Percentiles rank a stretch among this genome's conserved stretches.
These are phyloP conservation scores for Edolisoma coerulescens DNA, from an alignment of 2,113 vertebrate species.

Conservation along the genomic window DNA sequence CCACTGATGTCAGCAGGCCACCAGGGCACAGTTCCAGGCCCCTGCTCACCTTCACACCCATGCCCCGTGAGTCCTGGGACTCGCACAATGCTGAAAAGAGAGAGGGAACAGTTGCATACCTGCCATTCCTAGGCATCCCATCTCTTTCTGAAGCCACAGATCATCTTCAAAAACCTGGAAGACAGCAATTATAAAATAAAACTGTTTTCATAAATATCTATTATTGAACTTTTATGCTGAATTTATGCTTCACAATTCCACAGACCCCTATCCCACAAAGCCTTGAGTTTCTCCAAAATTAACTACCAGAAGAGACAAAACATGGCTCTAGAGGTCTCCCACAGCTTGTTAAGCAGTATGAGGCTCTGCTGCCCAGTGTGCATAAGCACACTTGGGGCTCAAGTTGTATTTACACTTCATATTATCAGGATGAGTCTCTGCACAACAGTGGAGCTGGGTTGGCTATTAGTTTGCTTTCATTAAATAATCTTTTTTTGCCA, in stretches of 20 bases:
- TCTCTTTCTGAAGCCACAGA: neutral
- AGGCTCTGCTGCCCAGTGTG: neutral
- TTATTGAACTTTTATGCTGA: rapidly evolving
- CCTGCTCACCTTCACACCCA: neutral
- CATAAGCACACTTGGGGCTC: neutral
- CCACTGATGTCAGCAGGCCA: neutral
- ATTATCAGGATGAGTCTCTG: neutral
- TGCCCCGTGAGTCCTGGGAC: neutral
- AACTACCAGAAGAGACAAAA: neutral
- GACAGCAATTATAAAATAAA: neutral
- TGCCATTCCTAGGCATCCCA: neutral
- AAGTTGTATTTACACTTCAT: neutral
- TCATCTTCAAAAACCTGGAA: slow-evolving; percentile 15
- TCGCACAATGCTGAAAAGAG: neutral
- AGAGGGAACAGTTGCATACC: slow-evolving; percentile 29
- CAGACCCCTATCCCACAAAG: neutral
- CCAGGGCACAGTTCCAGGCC: neutral
- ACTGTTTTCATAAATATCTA: neutral
- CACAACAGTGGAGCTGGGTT: neutral
- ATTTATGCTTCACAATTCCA: neutral
- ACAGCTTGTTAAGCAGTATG: neutral
- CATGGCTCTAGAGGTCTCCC: neutral
- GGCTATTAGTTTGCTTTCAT: neutral
- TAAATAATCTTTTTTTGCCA: neutral
- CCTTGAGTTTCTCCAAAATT: neutral